These are phyloP conservation scores for Poecilobothrus nobilitatus DNA, from an alignment of 2,888 invertebrate genomes.

Conservation along the genomic window DNA sequence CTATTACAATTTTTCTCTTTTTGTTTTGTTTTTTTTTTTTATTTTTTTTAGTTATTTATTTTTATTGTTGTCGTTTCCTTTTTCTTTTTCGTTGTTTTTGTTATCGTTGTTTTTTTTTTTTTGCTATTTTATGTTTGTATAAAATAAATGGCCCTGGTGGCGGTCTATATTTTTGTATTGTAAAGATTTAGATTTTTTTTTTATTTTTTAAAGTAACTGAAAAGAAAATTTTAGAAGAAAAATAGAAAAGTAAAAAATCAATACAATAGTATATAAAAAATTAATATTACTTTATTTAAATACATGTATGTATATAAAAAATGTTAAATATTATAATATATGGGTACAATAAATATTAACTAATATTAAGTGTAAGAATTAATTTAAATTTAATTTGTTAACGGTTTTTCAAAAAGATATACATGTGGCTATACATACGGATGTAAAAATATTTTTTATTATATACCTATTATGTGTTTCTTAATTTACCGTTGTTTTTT, in stretches of 20 bases:
- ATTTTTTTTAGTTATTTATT: not conserved
- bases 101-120: not conserved
- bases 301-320: too few species aligned
- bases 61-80: not conserved
- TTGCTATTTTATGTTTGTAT: not conserved
- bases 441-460: too few species aligned
- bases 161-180: not conserved
- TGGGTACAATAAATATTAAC: too few species aligned
- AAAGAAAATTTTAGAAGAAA: not conserved
- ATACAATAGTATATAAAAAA: not conserved
- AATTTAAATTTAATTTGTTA: too few species aligned
- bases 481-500: too few species aligned
- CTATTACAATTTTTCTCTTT: not conserved
- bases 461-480: too few species aligned
- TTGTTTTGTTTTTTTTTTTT: not conserved
- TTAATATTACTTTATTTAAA: not conserved
- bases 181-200: not conserved
- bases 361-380: too few species aligned
- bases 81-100: not conserved
- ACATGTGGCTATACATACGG: too few species aligned
- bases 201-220: not conserved
- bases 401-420: too few species aligned
- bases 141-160: not conserved
- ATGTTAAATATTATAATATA: too few species aligned
- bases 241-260: not conserved